phyloP scores from a whole-genome alignment of 1,140 invertebrate genomes.

The Euwallacea fornicatus region DNA sequence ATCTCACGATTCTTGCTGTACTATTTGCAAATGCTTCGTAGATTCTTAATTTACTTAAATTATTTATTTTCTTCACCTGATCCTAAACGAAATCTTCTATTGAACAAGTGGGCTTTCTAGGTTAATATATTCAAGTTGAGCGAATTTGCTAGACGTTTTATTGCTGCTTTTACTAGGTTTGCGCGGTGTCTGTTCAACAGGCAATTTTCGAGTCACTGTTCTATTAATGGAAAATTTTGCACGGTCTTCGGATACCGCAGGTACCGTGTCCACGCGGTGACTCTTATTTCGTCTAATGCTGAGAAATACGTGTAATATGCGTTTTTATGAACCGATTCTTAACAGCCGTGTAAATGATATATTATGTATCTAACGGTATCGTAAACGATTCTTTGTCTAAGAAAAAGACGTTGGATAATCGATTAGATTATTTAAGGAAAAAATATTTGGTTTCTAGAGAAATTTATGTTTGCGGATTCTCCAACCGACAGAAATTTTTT shows the following conservation, averaged over 20 bases:
- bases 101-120: no score
- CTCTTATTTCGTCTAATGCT: conserved; percentile 1
- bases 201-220: no score
- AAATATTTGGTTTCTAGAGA: background rate
- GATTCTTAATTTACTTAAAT: no score
- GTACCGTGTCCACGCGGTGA: conserved; percentile 2
- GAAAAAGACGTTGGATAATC: background rate
- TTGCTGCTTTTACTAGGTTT: no score
- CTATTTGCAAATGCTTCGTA: no score
- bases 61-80: no score
- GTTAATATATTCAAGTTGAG: no score
- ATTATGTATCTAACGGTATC: conserved; percentile 12
- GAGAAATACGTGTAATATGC: background rate
- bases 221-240: conserved; percentile 6
- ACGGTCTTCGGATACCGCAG: conserved; percentile 1
- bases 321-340: conserved; percentile 7
- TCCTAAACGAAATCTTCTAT: no score
- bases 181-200: no score
- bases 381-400: background rate
- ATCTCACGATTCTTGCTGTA: no score
- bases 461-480: background rate
- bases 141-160: no score
- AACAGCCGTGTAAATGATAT: conserved; percentile 15
- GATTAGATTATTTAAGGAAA: background rate
- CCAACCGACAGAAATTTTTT: no score